Base-by-base conservation (phyloP, 2,797 vertebrate genomes). In the Pogonophryne albipinna region DNA sequence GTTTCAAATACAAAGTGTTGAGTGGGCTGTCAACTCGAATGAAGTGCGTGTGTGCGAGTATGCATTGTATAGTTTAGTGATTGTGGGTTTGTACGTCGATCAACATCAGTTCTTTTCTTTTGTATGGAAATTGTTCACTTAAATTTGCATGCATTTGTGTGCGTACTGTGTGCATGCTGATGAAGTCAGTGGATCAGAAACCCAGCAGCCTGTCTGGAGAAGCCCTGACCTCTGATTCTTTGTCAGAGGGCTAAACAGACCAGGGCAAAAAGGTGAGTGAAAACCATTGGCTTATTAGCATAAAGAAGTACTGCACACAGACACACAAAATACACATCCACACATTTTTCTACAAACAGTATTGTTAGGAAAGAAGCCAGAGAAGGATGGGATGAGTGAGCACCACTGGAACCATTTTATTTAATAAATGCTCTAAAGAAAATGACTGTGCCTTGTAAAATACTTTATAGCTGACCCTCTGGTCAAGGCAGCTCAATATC, bases 211-310 rank as follows among this genome's bases (percentile, higher is more conserved):
- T 82, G 85, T 90, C 87, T 85, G 76, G 74, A 87, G 76, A 83
- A 71, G 85, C 76, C 66, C 34, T 87, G 92, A 93, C 91, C 93
- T 90, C 82, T 88, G 52, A 80, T 76, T 76, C 73, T 59, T 76
- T 84, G 87, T 93, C 92, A 91, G 82, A 84, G 69, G 60, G 79
- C 81, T 69, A 60, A 83, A 80, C 75, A 78, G 80, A 83, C 58
- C 49, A 20, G 75, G 79, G 76, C 75, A 80, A 67, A 74, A 68
- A 91, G 85, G 87, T 87, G 79, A 90, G 73, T 8, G 9, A 13
- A 66, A 76, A 80, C 6, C 34, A 82, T 27, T 44, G 75, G 65
- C 66, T 79, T 53, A 88, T 93, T 91, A 91, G 85, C 85, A 91
- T 90, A 82, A 78, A 70, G 2, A 27, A 85, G 58, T 50, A 59